These are phyloP conservation scores for Vimba vimba DNA, from an alignment of 2,113 vertebrate genomes.

Conservation along the genomic window DNA sequence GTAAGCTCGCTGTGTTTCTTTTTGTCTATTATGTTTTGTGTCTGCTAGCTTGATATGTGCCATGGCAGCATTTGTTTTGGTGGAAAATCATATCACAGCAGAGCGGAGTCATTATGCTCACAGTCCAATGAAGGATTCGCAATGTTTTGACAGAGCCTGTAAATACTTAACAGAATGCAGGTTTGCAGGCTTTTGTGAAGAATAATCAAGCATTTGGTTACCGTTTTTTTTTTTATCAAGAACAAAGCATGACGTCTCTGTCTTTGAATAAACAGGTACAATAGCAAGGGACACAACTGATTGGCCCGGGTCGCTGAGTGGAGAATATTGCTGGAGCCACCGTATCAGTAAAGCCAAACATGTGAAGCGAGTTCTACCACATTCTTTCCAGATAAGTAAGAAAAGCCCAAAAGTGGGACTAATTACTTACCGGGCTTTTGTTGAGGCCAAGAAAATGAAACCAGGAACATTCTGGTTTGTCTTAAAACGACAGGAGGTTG, in stretches of 20 bases:
- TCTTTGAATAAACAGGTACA: neutral
- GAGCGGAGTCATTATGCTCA: conserved; percentile 46
- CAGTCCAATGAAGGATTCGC: neutral
- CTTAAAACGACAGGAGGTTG: conserved; percentile 12
- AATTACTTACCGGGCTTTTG: conserved; percentile 34
- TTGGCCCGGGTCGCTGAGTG: neutral
- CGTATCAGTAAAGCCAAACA: conserved; percentile 46
- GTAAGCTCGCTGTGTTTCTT: neutral
- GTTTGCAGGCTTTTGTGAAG: neutral
- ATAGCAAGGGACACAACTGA: neutral
- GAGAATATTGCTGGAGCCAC: conserved; percentile 37
- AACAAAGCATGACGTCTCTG: neutral
- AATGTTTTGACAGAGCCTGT: neutral
- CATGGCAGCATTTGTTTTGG: conserved; percentile 62
- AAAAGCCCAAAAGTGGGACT: conserved; percentile 31
- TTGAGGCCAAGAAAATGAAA: conserved; percentile 35
- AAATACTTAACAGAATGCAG: neutral
- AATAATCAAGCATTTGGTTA: neutral
- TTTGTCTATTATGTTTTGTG: conserved; percentile 5
- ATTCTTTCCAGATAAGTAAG: conserved; percentile 55
- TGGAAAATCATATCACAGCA: conserved; percentile 61
- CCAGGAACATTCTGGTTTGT: conserved; percentile 16
- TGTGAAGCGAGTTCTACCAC: conserved; percentile 28
- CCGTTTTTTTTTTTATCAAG: neutral
- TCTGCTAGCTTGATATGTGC: conserved; percentile 60